Conservation (phyloP, 2,797 vertebrate genomes). For the Enteromius treurensis region DNA sequence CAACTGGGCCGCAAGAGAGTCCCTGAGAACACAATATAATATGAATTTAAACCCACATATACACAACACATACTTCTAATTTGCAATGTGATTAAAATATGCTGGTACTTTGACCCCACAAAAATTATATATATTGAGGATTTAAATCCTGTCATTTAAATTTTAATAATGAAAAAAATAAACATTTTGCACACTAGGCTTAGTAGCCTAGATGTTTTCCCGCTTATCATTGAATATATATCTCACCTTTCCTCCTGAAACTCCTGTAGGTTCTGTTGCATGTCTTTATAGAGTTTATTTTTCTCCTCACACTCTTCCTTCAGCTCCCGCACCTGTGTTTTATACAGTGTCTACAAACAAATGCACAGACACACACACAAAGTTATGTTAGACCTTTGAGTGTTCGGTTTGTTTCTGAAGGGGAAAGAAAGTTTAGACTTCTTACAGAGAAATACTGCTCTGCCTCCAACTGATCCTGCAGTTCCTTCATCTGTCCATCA, state of each 20-base stretch:
- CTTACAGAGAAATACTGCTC: constrained; percentile 98
- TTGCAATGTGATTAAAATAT: too few relatives aligned
- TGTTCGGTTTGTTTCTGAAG: background rate
- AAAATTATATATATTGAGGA: background rate
- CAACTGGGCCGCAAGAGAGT: constrained; percentile 89
- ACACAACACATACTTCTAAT: constrained; percentile 17
- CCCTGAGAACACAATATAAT: constrained; percentile 71
- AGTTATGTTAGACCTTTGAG: background rate
- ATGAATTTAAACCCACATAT: constrained; percentile 3
- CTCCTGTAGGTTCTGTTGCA: constrained; percentile 87
- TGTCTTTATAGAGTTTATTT: constrained; percentile 87
- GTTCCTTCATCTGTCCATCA: constrained; percentile 97
- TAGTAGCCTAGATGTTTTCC: background rate
- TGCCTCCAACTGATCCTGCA: constrained; percentile 97
- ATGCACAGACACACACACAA: constrained; percentile 1
- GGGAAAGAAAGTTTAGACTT: background rate
- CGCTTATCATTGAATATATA: background rate
- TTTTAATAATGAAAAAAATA: background rate
- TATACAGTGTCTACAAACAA: constrained; percentile 88
- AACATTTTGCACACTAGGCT: background rate
- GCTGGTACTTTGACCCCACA: too few relatives aligned
- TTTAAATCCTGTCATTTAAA: background rate
- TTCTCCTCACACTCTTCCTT: constrained; percentile 94
- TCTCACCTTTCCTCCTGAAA: constrained; percentile 92
- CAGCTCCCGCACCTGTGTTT: constrained; percentile 94